Evolutionary conservation across 2,888 invertebrate genomes (phyloP).

Genomic region (Noctua pronuba): DNA sequence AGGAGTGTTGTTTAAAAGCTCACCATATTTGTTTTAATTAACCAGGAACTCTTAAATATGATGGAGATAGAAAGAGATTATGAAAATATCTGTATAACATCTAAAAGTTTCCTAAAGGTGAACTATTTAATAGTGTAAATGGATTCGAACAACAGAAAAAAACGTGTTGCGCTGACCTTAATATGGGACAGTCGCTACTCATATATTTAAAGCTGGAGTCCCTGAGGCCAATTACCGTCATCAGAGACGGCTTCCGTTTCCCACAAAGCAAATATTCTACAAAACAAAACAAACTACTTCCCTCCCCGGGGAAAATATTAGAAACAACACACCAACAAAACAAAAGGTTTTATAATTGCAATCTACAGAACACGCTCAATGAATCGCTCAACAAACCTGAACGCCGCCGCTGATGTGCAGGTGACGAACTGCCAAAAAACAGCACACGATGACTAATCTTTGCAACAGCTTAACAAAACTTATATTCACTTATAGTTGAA

Average conservation of each 20-base stretch:
- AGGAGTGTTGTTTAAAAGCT: not conserved
- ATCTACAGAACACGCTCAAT: constrained; percentile 35
- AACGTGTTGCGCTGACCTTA: not conserved
- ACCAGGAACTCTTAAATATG: not conserved
- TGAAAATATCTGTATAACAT: not conserved
- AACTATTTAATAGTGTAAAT: not conserved
- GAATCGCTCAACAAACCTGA: constrained; percentile 19
- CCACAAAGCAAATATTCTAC: not conserved
- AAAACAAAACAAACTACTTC: constrained; percentile 7
- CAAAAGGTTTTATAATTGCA: constrained; percentile 38
- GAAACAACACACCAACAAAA: constrained; percentile 29
- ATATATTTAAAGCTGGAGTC: not conserved
- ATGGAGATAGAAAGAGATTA: not conserved
- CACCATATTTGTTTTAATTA: not conserved
- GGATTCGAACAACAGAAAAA: not conserved
- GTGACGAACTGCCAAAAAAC: not conserved
- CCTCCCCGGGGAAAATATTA: constrained; percentile 6
- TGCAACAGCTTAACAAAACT: not conserved
- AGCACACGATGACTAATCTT: not conserved
- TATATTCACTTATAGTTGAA: not conserved
- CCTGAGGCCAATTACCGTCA: not conserved
- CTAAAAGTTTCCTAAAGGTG: not conserved
- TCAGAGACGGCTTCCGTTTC: not conserved
- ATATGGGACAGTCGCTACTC: not conserved
- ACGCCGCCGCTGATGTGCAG: constrained; percentile 17